phyloP scores from a whole-genome alignment of 2,113 vertebrate genomes.

The Syngnathus floridae region DNA sequence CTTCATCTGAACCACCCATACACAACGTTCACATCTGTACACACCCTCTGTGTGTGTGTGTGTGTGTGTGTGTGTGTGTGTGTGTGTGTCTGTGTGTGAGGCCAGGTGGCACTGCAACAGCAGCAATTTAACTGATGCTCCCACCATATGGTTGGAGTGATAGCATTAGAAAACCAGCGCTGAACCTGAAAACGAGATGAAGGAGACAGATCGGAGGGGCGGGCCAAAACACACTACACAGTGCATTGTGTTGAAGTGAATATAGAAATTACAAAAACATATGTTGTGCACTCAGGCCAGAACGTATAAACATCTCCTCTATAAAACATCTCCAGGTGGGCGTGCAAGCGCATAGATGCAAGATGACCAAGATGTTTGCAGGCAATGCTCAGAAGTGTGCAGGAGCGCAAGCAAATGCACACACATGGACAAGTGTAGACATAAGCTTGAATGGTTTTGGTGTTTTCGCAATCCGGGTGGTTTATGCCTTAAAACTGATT shows the following conservation, averaged over 20 bases:
- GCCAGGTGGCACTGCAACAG: slow-evolving; percentile 55
- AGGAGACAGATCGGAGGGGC: slow-evolving; percentile 21
- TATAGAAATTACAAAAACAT: slow-evolving; percentile 42
- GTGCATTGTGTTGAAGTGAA: slow-evolving; percentile 6
- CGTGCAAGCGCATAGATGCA: slow-evolving; percentile 28
- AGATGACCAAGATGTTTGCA: slow-evolving; percentile 28
- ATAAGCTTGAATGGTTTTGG: slow-evolving; percentile 36
- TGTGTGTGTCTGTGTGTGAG: slow-evolving; percentile 3
- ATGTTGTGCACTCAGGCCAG: not conserved
- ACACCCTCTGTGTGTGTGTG: slow-evolving; percentile 4
- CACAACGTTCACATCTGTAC: slow-evolving; percentile 20
- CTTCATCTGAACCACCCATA: slow-evolving; percentile 40
- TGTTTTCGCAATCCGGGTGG: slow-evolving; percentile 61
- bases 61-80: not conserved
- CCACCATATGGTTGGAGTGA: slow-evolving; percentile 64
- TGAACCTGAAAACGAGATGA: slow-evolving; percentile 48
- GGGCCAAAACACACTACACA: slow-evolving; percentile 21
- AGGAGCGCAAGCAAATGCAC: not conserved
- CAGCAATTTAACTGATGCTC: slow-evolving; percentile 67
- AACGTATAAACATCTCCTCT: slow-evolving; percentile 8
- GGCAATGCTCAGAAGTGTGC: slow-evolving; percentile 7
- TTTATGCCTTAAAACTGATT: slow-evolving; percentile 60
- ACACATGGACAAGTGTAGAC: slow-evolving; percentile 10
- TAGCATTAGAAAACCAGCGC: slow-evolving; percentile 61
- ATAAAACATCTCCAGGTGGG: slow-evolving; percentile 26